Conservation (phyloP, 2,888 invertebrate species). For the Amphipyra berbera region DNA sequence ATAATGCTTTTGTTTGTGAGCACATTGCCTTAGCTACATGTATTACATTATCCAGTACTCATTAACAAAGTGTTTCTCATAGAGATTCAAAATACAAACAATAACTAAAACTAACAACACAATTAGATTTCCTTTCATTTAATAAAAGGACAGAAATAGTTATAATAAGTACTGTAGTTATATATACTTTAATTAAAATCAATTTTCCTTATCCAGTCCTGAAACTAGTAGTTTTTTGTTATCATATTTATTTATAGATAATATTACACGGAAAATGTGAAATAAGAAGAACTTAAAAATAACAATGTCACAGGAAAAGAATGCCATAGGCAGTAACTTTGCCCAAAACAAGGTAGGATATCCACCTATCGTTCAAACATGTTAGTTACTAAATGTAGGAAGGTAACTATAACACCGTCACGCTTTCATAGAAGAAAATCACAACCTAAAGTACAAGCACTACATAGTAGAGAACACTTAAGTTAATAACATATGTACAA, state of each 20-base stretch:
- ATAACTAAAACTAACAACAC: not conserved
- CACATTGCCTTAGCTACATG: not conserved
- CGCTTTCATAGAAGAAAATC: not conserved
- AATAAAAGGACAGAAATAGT: no score
- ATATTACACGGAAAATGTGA: not conserved
- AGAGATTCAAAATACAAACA: constrained; percentile 9
- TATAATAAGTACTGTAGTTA: no score
- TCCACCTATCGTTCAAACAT: not conserved
- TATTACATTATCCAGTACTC: not conserved
- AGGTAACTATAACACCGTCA: constrained; percentile 34
- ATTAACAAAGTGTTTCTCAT: not conserved
- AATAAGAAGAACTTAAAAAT: not conserved
- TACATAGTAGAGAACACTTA: not conserved
- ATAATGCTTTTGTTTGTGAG: no score
- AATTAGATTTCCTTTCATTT: no score
- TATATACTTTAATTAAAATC: no score
- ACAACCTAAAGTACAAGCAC: not conserved
- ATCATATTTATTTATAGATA: no score
- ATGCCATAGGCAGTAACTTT: not conserved
- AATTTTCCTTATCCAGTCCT: no score
- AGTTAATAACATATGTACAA: constrained; percentile 6
- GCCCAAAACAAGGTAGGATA: not conserved
- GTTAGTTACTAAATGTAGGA: not conserved
- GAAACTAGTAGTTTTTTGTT: no score
- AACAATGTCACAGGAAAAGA: not conserved